A percentile compares a stretch with the other conserved stretches of the same genome.
phyloP scores from a whole-genome alignment of 2,113 vertebrate species.

The Heterotis niloticus region DNA sequence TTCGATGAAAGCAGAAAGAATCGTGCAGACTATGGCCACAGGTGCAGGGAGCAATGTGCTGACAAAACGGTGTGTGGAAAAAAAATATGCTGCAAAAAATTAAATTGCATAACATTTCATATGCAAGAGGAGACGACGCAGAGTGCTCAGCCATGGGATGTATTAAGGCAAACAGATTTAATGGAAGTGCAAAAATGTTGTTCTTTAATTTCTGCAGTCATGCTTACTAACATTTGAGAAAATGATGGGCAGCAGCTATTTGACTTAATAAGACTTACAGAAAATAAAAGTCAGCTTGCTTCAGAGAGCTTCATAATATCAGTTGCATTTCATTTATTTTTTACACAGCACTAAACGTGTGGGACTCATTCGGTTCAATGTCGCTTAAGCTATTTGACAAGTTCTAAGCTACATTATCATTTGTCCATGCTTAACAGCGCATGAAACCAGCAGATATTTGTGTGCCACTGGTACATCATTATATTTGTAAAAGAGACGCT shows the following conservation, averaged over 20 bases:
- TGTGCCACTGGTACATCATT: conserved; percentile 27
- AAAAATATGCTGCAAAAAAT: conserved; percentile 40
- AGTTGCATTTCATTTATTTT: conserved; percentile 7
- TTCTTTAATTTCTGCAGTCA: not conserved
- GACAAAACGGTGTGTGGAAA: conserved; percentile 37
- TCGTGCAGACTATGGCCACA: not conserved
- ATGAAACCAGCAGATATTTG: conserved; percentile 28
- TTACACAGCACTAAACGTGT: not conserved
- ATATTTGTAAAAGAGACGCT: conserved; percentile 46
- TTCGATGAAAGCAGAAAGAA: not conserved
- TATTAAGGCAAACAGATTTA: not conserved
- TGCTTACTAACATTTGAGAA: not conserved
- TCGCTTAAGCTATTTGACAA: conserved; percentile 26
- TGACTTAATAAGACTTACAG: too few relatives aligned
- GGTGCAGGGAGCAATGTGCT: conserved; percentile 21
- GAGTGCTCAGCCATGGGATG: too few relatives aligned
- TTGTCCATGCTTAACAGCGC: conserved; percentile 36
- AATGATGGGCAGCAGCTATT: not conserved
- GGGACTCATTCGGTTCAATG: conserved; percentile 5
- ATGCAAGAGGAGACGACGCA: not conserved
- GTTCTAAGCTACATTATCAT: conserved; percentile 36
- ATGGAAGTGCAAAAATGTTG: too few relatives aligned
- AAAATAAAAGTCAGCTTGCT: not conserved
- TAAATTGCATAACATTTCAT: conserved; percentile 35
- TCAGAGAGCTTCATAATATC: not conserved